Base-by-base conservation (phyloP, 2,113 vertebrate species). In the Cyprinus carpio region DNA sequence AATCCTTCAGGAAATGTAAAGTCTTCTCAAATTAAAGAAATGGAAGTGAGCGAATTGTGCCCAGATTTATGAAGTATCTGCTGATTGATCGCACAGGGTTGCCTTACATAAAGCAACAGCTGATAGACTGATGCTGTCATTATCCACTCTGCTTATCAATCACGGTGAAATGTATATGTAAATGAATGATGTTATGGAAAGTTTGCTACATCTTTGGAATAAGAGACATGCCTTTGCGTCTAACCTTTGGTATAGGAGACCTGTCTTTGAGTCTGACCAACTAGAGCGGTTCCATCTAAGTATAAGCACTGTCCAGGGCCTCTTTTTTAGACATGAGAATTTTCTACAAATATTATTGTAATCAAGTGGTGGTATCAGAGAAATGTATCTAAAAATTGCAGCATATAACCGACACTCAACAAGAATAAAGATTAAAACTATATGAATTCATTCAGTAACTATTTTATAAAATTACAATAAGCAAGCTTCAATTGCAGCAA, bases 341-440 rank as follows among this genome's bases (percentile, higher is more conserved):
- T 40, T 71, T 71, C 31, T 40, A n/a, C n/a, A 72, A 13, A 43
- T n/a, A 72, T 72, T 72, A 4, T 43, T 5, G 18, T 3, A 72
- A 37, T 2, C 67, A 11, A 29, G 25, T 65, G 25, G 12, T 6
- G 16, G 29, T 29, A 65, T 27, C 6, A 65, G 6, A 64, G n/a
- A 27, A 15, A 27, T 65, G 1, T 72, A 37, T 71, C 31, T 31
- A 37, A 18, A 71, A 71, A 72, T 69, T 31, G 29, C 69, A 40
- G 9, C 8, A 1, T 5, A 37, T n/a, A 71, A 71, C 67, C 6
- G 5, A 5, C 13, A 49, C n/a, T 74, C 40, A 43, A 46, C 23
- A 43, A 74, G 18, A 40, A 91, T 92, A 90, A 89, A 85, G 89
- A 91, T 93, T 93, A 89, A 90, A 91, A 93, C 54, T 40, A 71